These are phyloP conservation scores for Xiphophorus birchmanni DNA, from an alignment of 2,797 vertebrate species.

Conservation along the genomic window DNA sequence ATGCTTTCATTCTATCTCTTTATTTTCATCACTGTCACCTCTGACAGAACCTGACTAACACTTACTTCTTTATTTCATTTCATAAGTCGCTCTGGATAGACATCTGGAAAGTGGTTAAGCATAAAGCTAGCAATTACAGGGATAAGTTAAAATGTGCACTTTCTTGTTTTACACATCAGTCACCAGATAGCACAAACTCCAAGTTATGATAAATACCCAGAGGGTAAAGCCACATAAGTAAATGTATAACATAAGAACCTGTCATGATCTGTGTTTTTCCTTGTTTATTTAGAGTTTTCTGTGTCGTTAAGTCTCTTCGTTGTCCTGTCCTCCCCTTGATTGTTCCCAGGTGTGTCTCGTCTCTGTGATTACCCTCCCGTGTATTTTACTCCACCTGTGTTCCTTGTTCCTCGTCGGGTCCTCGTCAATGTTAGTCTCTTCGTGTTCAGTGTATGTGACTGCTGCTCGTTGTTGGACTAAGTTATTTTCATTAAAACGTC, in stretches of 20 bases:
- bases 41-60: background rate
- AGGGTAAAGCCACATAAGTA: background rate
- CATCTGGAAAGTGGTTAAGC: background rate
- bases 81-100: background rate
- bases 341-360: too few relatives aligned
- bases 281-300: too few relatives aligned
- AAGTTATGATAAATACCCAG: background rate
- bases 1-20: background rate
- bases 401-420: too few relatives aligned
- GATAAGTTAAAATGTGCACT: background rate
- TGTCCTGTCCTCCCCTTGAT: too few relatives aligned
- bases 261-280: too few relatives aligned
- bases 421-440: too few relatives aligned
- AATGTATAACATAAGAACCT: background rate
- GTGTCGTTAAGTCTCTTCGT: too few relatives aligned
- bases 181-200: background rate
- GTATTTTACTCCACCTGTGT: too few relatives aligned
- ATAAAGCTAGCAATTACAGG: background rate
- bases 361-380: too few relatives aligned
- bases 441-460: too few relatives aligned
- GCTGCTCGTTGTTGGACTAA: too few relatives aligned
- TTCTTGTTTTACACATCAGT: background rate
- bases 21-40: background rate
- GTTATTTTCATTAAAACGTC: too few relatives aligned
- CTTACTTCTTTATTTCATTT: background rate